Evolutionary conservation across 2,113 vertebrate species (phyloP).

Genomic region (Brachyhypopomus occidentalis): DNA sequence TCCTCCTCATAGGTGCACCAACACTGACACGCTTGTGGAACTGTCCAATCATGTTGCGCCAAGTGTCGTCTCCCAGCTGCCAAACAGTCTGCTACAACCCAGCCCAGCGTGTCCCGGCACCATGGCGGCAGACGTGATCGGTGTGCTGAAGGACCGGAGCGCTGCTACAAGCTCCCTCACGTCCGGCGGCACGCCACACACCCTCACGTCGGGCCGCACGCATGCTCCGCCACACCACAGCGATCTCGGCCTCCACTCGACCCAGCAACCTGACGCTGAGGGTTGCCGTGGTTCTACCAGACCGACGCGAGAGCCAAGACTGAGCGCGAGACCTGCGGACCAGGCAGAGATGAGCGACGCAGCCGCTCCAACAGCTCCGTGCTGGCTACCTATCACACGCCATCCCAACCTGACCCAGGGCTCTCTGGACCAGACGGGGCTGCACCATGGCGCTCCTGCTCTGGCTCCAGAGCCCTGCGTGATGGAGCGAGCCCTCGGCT

Average conservation of each 20-base stretch:
- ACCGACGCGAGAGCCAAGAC: not conserved
- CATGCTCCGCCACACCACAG: not conserved
- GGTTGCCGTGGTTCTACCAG: constrained; percentile 9
- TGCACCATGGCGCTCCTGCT: not conserved
- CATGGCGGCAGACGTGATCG: constrained; percentile 28
- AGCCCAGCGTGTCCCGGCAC: not conserved
- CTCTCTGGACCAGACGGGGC: not conserved
- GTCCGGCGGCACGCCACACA: not conserved
- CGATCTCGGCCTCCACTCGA: not conserved
- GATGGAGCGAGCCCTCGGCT: not conserved
- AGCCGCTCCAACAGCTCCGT: not conserved
- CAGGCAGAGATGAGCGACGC: not conserved
- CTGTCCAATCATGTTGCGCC: constrained; percentile 21
- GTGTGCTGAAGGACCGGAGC: not conserved
- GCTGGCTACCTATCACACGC: not conserved
- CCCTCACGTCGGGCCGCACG: not conserved
- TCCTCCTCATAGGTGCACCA: constrained; percentile 9
- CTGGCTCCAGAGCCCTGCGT: not conserved
- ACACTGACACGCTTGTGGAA: not conserved
- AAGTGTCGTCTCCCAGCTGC: not conserved
- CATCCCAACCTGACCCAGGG: not conserved
- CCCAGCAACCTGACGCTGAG: not conserved
- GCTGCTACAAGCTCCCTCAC: not conserved
- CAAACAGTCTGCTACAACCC: not conserved
- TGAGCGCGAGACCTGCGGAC: not conserved